phyloP scores from a whole-genome alignment of 2,888 invertebrate genomes.

The Napeogenes inachia region DNA sequence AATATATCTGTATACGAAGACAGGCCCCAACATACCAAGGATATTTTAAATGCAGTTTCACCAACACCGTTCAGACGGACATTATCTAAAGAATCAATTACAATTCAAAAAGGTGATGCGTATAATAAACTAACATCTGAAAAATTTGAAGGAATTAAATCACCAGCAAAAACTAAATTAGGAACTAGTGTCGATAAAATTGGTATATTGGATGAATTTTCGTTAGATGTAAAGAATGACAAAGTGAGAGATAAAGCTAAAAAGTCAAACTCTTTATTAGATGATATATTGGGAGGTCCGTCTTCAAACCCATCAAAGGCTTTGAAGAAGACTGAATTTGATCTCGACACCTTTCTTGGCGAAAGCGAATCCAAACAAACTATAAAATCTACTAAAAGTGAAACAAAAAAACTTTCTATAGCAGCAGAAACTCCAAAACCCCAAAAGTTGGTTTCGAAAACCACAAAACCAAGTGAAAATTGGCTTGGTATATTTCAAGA shows the following conservation, averaged over 20 bases:
- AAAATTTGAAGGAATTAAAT: conserved; percentile 40
- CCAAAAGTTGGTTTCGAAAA: conserved; percentile 35
- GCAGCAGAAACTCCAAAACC: conserved; percentile 42
- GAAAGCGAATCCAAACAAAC: conserved; percentile 49
- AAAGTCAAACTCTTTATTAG: conserved; percentile 67
- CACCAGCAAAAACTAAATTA: conserved; percentile 52
- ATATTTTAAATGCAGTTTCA: conserved; percentile 35
- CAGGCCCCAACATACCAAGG: conserved; percentile 39
- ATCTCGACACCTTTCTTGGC: conserved; percentile 57
- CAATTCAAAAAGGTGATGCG: conserved; percentile 36
- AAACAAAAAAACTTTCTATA: conserved; percentile 36
- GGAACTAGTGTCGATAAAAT: conserved; percentile 50
- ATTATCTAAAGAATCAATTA: conserved; percentile 49
- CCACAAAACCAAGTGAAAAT: conserved; percentile 57
- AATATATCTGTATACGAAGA: conserved; percentile 41
- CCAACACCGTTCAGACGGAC: conserved; percentile 46
- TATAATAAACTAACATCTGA: conserved; percentile 36
- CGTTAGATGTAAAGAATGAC: conserved; percentile 45
- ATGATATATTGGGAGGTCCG: conserved; percentile 75
- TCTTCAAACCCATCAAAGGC: conserved; percentile 46
- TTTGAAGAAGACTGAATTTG: conserved; percentile 55
- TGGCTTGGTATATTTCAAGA: conserved; percentile 71
- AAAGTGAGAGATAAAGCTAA: conserved; percentile 54
- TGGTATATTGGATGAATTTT: conserved; percentile 51
- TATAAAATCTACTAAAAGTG: conserved; percentile 38